phyloP scores from a whole-genome alignment of 2,888 invertebrate species.

The Acrobasis repandana region DNA sequence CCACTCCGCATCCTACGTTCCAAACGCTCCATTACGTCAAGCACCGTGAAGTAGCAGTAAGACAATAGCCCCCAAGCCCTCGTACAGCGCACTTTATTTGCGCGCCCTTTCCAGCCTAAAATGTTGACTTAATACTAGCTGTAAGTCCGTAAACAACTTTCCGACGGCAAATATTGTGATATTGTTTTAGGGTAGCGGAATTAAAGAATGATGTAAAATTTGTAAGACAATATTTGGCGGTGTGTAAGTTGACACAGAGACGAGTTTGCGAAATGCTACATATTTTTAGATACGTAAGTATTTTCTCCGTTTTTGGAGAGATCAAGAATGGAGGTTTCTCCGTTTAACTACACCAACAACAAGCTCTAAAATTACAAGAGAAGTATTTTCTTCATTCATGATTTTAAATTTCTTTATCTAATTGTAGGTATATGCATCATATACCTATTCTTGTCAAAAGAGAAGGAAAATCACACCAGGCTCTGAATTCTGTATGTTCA shows the following conservation, averaged over 20 bases:
- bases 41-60: constrained; percentile 2
- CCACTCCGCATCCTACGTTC: not conserved
- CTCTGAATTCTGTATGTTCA: too few relatives aligned
- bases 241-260: not conserved
- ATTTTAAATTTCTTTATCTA: too few relatives aligned
- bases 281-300: too few relatives aligned
- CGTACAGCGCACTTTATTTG: constrained; percentile 13
- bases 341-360: too few relatives aligned
- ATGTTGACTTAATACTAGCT: constrained; percentile 19
- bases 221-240: constrained; percentile 11
- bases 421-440: too few relatives aligned
- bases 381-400: too few relatives aligned
- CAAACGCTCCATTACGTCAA: constrained; percentile 19
- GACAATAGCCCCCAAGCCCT: constrained; percentile 13
- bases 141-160: constrained; percentile 18
- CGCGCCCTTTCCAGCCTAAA: constrained; percentile 18
- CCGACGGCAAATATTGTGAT: constrained; percentile 10
- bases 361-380: too few relatives aligned
- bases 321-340: too few relatives aligned
- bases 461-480: too few relatives aligned
- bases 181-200: constrained; percentile 16
- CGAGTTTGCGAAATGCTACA: too few relatives aligned
- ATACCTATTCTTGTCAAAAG: too few relatives aligned
- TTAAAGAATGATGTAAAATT: constrained; percentile 16
- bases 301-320: too few relatives aligned